These are phyloP conservation scores for Furcula furcula DNA, from an alignment of 2,888 invertebrate genomes.

Conservation along the genomic window DNA sequence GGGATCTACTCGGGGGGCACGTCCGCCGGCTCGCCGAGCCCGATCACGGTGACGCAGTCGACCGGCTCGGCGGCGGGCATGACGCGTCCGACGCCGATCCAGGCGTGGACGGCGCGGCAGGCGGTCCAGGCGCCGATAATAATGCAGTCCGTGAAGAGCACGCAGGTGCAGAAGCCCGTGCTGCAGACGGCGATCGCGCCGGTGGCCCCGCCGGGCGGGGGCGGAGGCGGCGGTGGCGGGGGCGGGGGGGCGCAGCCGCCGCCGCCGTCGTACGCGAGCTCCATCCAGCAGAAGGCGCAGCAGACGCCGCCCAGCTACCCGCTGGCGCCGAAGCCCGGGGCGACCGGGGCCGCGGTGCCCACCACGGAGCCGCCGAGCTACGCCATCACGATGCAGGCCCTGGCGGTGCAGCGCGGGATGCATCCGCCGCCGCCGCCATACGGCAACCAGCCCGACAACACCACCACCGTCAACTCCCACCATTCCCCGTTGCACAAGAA, in stretches of 20 bases:
- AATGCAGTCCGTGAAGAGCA: slow-evolving; percentile 98
- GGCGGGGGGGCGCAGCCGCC: slow-evolving; percentile 83
- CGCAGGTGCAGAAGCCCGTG: slow-evolving; percentile 96
- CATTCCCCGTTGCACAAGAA: slow-evolving; percentile 87
- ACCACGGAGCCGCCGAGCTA: slow-evolving; percentile 96
- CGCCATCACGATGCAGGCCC: slow-evolving; percentile 93
- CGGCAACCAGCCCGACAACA: slow-evolving; percentile 67
- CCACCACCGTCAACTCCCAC: slow-evolving; percentile 64
- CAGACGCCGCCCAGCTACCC: slow-evolving; percentile 76
- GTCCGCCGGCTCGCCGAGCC: slow-evolving; percentile 92
- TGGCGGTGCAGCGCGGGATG: slow-evolving; percentile 86
- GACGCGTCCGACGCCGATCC: slow-evolving; percentile 90
- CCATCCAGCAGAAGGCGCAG: slow-evolving; percentile 88
- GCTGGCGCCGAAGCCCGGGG: slow-evolving; percentile 74
- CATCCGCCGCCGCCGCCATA: slow-evolving; percentile 88
- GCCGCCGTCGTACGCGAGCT: slow-evolving; percentile 91
- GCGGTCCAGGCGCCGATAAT: slow-evolving; percentile 96
- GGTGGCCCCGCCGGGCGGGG: slow-evolving; percentile 84
- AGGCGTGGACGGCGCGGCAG: slow-evolving; percentile 93
- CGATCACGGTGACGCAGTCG: slow-evolving; percentile 86
- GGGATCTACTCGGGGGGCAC: slow-evolving; percentile 92
- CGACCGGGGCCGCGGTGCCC: slow-evolving; percentile 83
- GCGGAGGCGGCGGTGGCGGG: slow-evolving; percentile 67
- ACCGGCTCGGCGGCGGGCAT: slow-evolving; percentile 84
- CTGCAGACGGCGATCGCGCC: slow-evolving; percentile 98